These are phyloP conservation scores for Gopherus evgoodei DNA, from an alignment of 2,113 vertebrate species.

Conservation along the genomic window DNA sequence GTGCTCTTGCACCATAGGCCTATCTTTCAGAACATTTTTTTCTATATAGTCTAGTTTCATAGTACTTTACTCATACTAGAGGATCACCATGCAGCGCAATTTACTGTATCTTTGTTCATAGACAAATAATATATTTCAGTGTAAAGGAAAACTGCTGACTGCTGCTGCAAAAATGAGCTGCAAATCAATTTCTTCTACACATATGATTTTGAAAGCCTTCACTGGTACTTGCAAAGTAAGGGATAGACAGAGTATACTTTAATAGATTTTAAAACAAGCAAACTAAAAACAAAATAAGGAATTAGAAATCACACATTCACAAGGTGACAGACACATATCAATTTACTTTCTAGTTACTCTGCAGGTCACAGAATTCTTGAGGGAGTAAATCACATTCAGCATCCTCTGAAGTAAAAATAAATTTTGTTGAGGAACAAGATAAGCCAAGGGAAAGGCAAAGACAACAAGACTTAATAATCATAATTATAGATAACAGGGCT, in stretches of 20 bases:
- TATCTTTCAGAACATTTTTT: background rate
- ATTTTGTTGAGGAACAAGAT: background rate
- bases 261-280: accelerated
- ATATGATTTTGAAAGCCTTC: background rate
- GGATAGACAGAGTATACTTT: background rate
- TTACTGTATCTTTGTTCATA: background rate
- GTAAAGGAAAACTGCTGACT: background rate
- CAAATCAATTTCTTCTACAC: background rate
- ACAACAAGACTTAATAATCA: background rate
- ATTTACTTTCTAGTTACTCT: background rate
- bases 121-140: background rate
- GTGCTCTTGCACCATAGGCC: background rate
- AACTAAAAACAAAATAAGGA: background rate
- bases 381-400: background rate
- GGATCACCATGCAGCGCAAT: background rate
- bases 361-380: background rate
- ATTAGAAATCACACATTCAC: background rate
- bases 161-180: background rate
- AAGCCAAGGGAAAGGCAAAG: background rate
- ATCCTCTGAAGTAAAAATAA: background rate
- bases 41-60: background rate
- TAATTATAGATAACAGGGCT: background rate
- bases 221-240: background rate
- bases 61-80: background rate
- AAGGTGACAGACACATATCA: background rate